Conservation (phyloP, 2,888 invertebrate species). For the Abrostola triplasia region DNA sequence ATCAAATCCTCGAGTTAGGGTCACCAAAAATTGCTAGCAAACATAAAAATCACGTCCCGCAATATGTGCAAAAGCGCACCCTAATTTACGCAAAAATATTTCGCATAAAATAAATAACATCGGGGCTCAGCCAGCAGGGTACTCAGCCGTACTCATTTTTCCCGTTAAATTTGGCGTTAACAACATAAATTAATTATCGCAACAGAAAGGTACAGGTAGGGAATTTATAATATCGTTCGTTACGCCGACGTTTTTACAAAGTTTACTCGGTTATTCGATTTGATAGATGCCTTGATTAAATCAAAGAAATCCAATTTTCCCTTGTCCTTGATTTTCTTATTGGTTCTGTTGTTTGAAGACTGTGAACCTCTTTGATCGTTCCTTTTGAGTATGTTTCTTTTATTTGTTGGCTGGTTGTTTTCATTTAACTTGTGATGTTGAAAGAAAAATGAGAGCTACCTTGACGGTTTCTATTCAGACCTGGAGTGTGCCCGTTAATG, state of each 20-base stretch:
- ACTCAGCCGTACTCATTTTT: slow-evolving; percentile 27
- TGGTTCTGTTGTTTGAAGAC: slow-evolving; percentile 13
- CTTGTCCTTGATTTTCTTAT: slow-evolving; percentile 26
- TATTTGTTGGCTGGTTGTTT: slow-evolving; percentile 19
- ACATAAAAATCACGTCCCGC: slow-evolving; percentile 17
- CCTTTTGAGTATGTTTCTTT: slow-evolving; percentile 7
- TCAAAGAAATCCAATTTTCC: slow-evolving; percentile 19
- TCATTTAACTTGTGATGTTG: background rate
- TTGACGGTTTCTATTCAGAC: too few relatives aligned
- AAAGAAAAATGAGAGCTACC: too few relatives aligned
- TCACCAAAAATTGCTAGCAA: slow-evolving; percentile 19
- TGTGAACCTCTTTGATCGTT: slow-evolving; percentile 18
- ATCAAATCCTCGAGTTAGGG: too few relatives aligned
- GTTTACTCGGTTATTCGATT: slow-evolving; percentile 17
- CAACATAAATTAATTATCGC: slow-evolving; percentile 42
- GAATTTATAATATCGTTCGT: slow-evolving; percentile 17
- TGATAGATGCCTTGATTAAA: slow-evolving; percentile 19
- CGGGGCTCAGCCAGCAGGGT: slow-evolving; percentile 12
- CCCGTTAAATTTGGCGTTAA: slow-evolving; percentile 34
- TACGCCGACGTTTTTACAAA: slow-evolving; percentile 5
- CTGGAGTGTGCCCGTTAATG: too few relatives aligned
- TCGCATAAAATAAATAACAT: slow-evolving; percentile 25
- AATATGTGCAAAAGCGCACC: slow-evolving; percentile 24
- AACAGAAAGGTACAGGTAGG: slow-evolving; percentile 8
- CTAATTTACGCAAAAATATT: slow-evolving; percentile 25